Conservation (phyloP, 2,113 vertebrate genomes). For the Piaya cayana region DNA sequence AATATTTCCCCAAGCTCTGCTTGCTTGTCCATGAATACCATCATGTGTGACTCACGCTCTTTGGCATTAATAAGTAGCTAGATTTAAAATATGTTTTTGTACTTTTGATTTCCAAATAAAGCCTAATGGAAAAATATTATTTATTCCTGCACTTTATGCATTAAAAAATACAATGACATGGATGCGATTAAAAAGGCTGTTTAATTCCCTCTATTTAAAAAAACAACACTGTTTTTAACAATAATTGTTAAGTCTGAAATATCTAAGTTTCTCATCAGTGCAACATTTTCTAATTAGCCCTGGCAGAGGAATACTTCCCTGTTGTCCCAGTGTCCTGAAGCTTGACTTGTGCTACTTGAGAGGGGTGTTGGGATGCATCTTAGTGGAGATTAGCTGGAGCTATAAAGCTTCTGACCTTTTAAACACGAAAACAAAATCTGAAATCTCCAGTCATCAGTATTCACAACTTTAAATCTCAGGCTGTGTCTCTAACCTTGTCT, state of each 20-base stretch:
- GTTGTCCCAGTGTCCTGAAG: neutral
- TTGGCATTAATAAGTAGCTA: slow-evolving; percentile 35
- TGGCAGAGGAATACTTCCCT: neutral
- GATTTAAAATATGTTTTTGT: slow-evolving; percentile 28
- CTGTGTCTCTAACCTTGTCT: slow-evolving; percentile 36
- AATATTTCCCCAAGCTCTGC: slow-evolving; percentile 32
- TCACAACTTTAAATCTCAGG: slow-evolving; percentile 12
- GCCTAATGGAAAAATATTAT: slow-evolving; percentile 22
- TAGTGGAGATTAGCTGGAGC: neutral
- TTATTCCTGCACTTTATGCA: neutral
- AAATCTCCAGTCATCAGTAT: neutral
- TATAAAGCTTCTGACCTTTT: slow-evolving; percentile 15
- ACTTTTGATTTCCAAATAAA: slow-evolving; percentile 32
- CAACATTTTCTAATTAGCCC: neutral
- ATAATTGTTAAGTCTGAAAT: neutral
- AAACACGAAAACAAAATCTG: neutral
- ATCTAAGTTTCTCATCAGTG: neutral
- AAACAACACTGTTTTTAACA: neutral
- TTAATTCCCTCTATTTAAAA: neutral
- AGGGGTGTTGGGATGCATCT: neutral
- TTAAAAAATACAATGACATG: neutral
- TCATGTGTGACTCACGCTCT: slow-evolving; percentile 49
- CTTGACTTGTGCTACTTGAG: neutral
- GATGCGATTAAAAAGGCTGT: neutral
- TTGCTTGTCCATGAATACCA: slow-evolving; percentile 38